These are phyloP conservation scores for Trichoplusia ni DNA, from an alignment of 1,140 invertebrate species.

Conservation along the genomic window DNA sequence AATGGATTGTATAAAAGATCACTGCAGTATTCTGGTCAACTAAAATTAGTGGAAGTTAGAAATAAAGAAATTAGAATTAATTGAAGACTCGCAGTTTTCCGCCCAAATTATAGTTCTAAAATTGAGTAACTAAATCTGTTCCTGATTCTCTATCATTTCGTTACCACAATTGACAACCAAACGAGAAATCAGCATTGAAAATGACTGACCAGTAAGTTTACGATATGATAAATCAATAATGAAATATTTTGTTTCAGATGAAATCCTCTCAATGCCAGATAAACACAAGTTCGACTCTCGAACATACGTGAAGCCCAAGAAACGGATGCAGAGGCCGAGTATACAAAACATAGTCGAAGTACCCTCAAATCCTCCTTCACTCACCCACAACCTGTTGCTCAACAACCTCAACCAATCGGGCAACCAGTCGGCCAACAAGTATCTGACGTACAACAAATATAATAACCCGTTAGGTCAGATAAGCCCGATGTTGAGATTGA, in stretches of 20 bases:
- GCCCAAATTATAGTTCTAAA: too few relatives aligned
- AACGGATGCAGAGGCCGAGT: slow-evolving; percentile 65
- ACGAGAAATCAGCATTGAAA: too few relatives aligned
- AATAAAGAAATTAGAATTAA: too few relatives aligned
- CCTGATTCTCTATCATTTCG: too few relatives aligned
- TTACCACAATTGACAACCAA: too few relatives aligned
- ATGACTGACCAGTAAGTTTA: background rate
- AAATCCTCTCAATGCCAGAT: slow-evolving; percentile 62
- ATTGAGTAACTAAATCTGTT: too few relatives aligned
- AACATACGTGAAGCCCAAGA: slow-evolving; percentile 76
- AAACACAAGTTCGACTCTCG: slow-evolving; percentile 79
- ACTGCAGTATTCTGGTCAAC: too few relatives aligned
- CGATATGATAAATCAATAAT: background rate
- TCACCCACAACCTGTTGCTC: slow-evolving; percentile 50
- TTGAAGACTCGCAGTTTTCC: too few relatives aligned
- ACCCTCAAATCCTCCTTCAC: slow-evolving; percentile 55
- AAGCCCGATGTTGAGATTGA: slow-evolving; percentile 67
- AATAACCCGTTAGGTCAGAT: slow-evolving; percentile 62
- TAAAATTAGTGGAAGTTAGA: too few relatives aligned
- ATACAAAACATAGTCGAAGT: slow-evolving; percentile 73
- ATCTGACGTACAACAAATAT: slow-evolving; percentile 75
- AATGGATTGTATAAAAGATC: background rate
- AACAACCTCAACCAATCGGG: slow-evolving; percentile 31
- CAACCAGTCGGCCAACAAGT: slow-evolving; percentile 58
- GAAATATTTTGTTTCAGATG: slow-evolving; percentile 60